Evolutionary conservation across 2,888 invertebrate genomes (phyloP).

Genomic region (Lasioglossum morio): DNA sequence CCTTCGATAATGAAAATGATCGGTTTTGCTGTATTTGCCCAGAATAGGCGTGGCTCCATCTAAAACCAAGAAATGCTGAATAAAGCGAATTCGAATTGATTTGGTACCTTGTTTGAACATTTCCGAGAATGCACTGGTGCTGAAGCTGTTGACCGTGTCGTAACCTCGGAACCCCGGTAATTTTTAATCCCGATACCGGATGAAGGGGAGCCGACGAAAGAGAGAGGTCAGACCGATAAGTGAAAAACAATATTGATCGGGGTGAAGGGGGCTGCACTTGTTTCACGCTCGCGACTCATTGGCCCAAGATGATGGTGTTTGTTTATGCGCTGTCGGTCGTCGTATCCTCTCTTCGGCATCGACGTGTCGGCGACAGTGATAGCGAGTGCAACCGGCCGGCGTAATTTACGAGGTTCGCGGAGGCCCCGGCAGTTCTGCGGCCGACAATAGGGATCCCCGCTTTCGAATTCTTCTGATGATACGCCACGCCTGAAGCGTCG

Average conservation of each 20-base stretch:
- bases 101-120: background rate
- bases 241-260: constrained; percentile 52
- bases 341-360: constrained; percentile 11
- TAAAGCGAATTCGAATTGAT: background rate
- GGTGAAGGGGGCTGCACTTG: background rate
- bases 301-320: constrained; percentile 21
- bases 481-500: constrained; percentile 4
- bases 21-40: background rate
- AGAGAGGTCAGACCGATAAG: constrained; percentile 18
- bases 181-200: constrained; percentile 34
- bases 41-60: background rate
- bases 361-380: constrained; percentile 60
- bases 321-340: constrained; percentile 33
- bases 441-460: constrained; percentile 17
- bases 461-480: constrained; percentile 20
- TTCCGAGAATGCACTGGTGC: background rate
- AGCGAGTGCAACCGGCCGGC: constrained; percentile 44
- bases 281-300: constrained; percentile 16
- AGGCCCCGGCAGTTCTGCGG: background rate
- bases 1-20: background rate
- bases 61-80: background rate
- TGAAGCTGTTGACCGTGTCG: background rate
- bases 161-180: constrained; percentile 9
- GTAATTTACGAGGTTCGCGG: constrained; percentile 50
- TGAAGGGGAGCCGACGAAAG: background rate